These are phyloP conservation scores for Leuciscus waleckii DNA, from an alignment of 2,797 vertebrate genomes.

Conservation along the genomic window DNA sequence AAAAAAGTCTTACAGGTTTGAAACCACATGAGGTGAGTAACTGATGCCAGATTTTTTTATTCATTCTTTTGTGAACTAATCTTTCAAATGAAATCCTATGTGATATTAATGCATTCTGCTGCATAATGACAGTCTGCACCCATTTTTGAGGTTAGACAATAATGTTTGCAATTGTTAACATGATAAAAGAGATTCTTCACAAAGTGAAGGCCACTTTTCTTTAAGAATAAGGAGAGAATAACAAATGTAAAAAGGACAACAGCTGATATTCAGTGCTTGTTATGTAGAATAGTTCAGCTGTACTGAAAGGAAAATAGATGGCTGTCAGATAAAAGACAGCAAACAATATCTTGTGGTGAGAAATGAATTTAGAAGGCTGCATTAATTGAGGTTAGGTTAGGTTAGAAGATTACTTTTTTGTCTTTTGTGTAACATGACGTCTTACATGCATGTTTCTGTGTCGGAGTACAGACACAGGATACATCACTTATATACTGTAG, in stretches of 20 bases:
- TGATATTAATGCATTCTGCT: neutral
- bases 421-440: neutral
- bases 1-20: neutral
- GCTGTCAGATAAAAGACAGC: neutral
- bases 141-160: neutral
- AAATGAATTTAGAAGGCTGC: neutral
- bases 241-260: neutral
- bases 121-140: neutral
- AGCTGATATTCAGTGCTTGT: neutral
- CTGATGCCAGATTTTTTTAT: neutral
- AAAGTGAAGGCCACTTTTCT: neutral
- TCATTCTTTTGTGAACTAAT: neutral
- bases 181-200: neutral
- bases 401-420: neutral
- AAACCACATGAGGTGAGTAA: neutral
- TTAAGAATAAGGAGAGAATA: neutral
- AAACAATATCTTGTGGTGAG: neutral
- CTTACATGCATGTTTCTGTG: neutral
- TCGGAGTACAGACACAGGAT: neutral
- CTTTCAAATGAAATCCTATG: neutral
- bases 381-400: neutral
- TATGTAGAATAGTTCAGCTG: neutral
- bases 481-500: neutral
- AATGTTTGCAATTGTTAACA: neutral
- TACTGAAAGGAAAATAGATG: neutral